Evolutionary conservation across 2,797 vertebrate species (phyloP).

Genomic region (Lepilemur septentrionalis): DNA sequence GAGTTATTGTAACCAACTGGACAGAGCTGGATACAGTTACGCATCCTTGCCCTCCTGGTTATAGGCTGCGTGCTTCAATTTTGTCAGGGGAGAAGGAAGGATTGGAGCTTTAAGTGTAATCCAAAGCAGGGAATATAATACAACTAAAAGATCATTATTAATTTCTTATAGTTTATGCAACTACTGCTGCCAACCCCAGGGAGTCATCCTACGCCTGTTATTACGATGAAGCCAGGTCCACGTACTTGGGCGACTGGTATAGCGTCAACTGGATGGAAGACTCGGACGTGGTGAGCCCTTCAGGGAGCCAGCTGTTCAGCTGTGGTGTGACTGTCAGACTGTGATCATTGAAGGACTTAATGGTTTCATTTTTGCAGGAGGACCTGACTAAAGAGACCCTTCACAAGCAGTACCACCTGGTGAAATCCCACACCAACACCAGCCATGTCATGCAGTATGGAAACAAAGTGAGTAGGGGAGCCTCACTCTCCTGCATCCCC

Average conservation of each 20-base stretch:
- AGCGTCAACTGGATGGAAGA: slow-evolving; percentile 99
- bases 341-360: accelerated
- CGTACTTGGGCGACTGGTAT: slow-evolving; percentile 97
- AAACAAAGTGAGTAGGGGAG: slow-evolving; percentile 89
- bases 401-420: slow-evolving; percentile 93
- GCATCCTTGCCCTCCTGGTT: no score
- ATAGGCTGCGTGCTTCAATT: not conserved
- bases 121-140: not conserved
- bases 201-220: slow-evolving; percentile 98
- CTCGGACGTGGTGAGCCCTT: slow-evolving; percentile 90
- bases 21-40: no score
- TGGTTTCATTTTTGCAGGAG: slow-evolving; percentile 86
- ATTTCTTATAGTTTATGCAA: slow-evolving; percentile 91
- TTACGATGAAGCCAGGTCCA: slow-evolving; percentile 92
- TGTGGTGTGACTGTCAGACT: accelerated
- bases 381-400: slow-evolving; percentile 93
- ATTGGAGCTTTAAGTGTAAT: not conserved
- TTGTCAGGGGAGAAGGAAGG: not conserved
- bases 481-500: accelerated
- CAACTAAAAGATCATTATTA: accelerated
- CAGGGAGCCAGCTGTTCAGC: accelerated
- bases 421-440: slow-evolving; percentile 94
- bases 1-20: not conserved
- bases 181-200: slow-evolving; percentile 92
- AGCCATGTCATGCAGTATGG: slow-evolving; percentile 98